Evolutionary conservation across 2,888 invertebrate genomes (phyloP).

Genomic region (Suillia variegata): DNA sequence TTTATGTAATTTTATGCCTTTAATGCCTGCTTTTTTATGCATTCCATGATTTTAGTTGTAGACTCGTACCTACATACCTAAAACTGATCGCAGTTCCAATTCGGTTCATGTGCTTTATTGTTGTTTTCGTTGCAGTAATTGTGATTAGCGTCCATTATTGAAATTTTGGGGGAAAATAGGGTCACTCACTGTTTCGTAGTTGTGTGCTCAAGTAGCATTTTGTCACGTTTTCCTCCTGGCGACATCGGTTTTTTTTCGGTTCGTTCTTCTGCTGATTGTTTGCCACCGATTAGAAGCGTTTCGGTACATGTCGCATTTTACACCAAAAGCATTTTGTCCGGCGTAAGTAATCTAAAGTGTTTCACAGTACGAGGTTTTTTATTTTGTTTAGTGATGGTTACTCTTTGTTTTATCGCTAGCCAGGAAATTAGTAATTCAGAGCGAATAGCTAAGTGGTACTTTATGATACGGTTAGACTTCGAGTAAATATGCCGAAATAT

Average conservation of each 20-base stretch:
- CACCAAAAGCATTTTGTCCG: background rate
- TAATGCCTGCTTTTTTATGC: background rate
- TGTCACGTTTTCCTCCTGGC: conserved; percentile 41
- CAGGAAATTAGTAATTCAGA: conserved; percentile 49
- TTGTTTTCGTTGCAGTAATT: background rate
- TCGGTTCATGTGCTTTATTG: background rate
- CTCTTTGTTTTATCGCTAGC: conserved; percentile 26
- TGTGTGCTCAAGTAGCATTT: conserved; percentile 34
- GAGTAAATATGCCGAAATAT: conserved; percentile 27
- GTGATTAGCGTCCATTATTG: background rate
- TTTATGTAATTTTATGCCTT: conserved; percentile 9
- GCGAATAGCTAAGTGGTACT: conserved; percentile 37
- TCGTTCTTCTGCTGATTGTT: conserved; percentile 9
- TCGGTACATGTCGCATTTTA: conserved; percentile 9
- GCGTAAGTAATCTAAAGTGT: background rate
- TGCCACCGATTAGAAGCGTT: conserved; percentile 31
- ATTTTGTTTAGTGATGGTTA: conserved; percentile 26
- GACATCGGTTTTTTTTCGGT: conserved; percentile 9
- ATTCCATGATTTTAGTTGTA: background rate
- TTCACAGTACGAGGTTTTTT: no score
- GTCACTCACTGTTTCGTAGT: conserved; percentile 33
- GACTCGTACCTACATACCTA: background rate
- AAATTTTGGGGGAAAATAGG: conserved; percentile 26
- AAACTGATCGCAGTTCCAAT: background rate
- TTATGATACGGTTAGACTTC: conserved; percentile 21